Conservation (phyloP, 2,797 vertebrate genomes). For the Cuniculus paca region DNA sequence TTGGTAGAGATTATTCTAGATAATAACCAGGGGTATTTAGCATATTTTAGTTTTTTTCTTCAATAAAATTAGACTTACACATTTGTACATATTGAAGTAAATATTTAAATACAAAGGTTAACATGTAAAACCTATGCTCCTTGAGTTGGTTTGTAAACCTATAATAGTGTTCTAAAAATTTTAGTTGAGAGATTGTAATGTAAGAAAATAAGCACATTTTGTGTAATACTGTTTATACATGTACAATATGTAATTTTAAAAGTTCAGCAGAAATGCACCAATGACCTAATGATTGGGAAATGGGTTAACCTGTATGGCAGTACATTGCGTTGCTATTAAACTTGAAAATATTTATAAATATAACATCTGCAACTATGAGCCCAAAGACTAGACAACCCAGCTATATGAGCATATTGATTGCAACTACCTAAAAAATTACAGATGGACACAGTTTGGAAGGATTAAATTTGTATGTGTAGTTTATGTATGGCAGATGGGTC, state of each 20-base stretch:
- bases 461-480: not conserved
- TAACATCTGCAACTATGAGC: not conserved
- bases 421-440: not conserved
- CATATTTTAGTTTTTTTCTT: constrained; percentile 13
- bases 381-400: not conserved
- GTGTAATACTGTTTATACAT: not conserved
- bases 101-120: not conserved
- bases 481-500: not conserved
- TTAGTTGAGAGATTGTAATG: not conserved
- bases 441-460: not conserved
- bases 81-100: not conserved
- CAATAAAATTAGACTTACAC: constrained; percentile 30
- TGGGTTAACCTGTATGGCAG: not conserved
- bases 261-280: not conserved
- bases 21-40: not conserved
- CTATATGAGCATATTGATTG: not conserved
- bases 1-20: not conserved
- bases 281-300: not conserved
- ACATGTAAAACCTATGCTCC: not conserved
- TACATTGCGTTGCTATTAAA: not conserved
- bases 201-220: constrained; percentile 40
- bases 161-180: constrained; percentile 43
- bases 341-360: not conserved
- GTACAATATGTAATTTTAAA: not conserved
- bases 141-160: not conserved